These are phyloP conservation scores for Entosphenus tridentatus DNA, from an alignment of 2,113 vertebrate genomes.

Conservation along the genomic window DNA sequence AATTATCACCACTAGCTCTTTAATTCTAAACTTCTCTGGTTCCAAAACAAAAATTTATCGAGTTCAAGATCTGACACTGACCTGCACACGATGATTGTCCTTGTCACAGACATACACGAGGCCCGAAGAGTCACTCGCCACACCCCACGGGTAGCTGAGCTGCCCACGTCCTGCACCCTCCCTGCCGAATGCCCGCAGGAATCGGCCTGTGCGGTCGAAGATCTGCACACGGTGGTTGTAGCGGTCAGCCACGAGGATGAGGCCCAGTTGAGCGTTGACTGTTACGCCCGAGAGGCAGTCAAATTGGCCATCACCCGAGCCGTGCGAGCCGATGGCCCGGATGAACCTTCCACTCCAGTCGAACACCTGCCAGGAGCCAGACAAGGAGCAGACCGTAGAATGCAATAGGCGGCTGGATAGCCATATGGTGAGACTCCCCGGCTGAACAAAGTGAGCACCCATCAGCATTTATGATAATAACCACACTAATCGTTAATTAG, in stretches of 20 bases:
- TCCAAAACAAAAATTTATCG: too few relatives aligned
- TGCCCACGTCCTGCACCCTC: not conserved
- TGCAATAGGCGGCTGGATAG: too few relatives aligned
- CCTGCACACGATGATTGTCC: conserved; percentile 6
- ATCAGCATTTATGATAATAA: too few relatives aligned
- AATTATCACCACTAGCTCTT: too few relatives aligned
- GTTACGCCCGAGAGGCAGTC: conserved; percentile 7
- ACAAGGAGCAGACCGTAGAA: not conserved
- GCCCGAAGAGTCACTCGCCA: not conserved
- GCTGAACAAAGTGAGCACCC: too few relatives aligned
- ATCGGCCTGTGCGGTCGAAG: conserved; percentile 3
- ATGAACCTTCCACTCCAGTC: not conserved
- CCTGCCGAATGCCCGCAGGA: not conserved
- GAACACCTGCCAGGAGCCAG: conserved; percentile 6
- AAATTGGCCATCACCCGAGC: not conserved
- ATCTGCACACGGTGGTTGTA: conserved; percentile 7
- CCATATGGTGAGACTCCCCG: too few relatives aligned
- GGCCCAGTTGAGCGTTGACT: conserved; percentile 5
- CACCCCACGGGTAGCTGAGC: conserved; percentile 6
- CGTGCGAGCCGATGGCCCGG: not conserved
- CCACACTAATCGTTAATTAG: too few relatives aligned
- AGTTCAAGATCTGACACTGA: too few relatives aligned
- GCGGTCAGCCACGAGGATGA: conserved; percentile 5
- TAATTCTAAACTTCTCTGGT: too few relatives aligned
- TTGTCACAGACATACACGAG: conserved; percentile 7